Evolutionary conservation across 2,113 vertebrate species (phyloP), one percentile per base, ranked within the genome.

Genomic region (Solea senegalensis): DNA sequence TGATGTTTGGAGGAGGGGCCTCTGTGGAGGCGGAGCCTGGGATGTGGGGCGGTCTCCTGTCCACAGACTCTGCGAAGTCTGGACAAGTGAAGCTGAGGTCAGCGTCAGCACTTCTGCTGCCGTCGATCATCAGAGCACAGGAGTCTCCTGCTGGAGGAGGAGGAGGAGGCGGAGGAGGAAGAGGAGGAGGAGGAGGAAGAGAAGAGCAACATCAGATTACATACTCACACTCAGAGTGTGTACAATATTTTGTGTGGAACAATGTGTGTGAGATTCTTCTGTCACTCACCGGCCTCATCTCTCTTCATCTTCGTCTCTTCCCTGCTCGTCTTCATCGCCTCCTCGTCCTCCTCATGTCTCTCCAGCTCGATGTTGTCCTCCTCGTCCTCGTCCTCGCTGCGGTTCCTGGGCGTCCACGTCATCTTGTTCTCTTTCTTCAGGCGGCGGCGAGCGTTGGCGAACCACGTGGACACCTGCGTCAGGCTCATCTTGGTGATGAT

Each of bases 401-500:
- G 80, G 89, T 94, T 96, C 56, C 95, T 75, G 0, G 96, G 95
- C 0, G 95, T 92, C 94, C 96, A 96, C 0, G 95, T 96, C 95
- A 96, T 95, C 70, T 96, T 97, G 88, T 97, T 97, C 89, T 97
- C 96, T 57, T 97, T 97, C 89, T 97, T 97, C 69, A 97, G 93
- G n/a, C 96, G 80, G 59, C 96, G 89, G 26, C 96, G 92, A 14
- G 96, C 96, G 72, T 97, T 97, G 78, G 96, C 95, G 77, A 96
- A 96, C 95, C 95, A 96, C 76, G 97, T 99, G 89, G 97, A 99
- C 59, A 99, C 97, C 90, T 99, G 97, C 0, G 97, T 99, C 64
- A 99, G 95, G 41, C 96, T 99, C 97, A 99, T 98, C 82, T 96
- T 97, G 69, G 97, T 98, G 93, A 99, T 96, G 92, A 99, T 99